A percentile compares a stretch with the other conserved stretches of the same genome.
Conservation (phyloP, 2,888 invertebrate genomes). For the Digitonthophagus gazella region DNA sequence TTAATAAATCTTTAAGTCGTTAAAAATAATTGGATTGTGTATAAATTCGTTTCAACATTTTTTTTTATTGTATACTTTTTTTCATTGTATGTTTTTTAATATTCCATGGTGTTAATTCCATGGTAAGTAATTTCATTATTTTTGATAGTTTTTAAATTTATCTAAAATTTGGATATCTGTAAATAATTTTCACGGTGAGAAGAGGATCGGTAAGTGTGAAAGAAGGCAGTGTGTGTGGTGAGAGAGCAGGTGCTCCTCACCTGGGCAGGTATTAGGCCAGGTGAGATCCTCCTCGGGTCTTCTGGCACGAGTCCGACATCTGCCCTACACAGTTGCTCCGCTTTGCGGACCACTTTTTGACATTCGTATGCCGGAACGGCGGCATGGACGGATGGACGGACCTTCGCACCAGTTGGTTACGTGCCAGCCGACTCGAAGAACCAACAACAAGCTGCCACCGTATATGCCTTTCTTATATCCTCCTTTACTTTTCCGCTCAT, state of each 20-base stretch:
- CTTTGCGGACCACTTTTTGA: constrained; percentile 38
- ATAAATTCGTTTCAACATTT: no score
- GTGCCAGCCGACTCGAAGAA: background rate
- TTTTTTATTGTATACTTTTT: no score
- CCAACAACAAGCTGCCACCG: background rate
- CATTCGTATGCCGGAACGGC: constrained; percentile 36
- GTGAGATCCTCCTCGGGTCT: constrained; percentile 36
- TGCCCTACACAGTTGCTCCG: constrained; percentile 37
- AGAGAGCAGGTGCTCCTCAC: constrained; percentile 43
- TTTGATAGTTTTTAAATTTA: no score
- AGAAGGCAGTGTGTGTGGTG: constrained; percentile 22
- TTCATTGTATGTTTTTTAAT: no score
- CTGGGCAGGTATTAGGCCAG: constrained; percentile 43
- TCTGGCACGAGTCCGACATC: constrained; percentile 40
- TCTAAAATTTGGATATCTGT: no score
- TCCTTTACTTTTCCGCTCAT: background rate
- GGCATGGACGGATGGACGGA: constrained; percentile 17
- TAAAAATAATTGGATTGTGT: no score
- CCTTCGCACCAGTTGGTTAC: constrained; percentile 29
- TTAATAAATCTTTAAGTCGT: no score
- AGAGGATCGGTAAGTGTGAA: background rate
- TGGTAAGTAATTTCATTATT: no score
- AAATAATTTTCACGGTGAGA: no score
- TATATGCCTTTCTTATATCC: background rate
- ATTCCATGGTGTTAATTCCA: no score